Conservation (phyloP, 2,888 invertebrate species). For the Atethmia centrago region DNA sequence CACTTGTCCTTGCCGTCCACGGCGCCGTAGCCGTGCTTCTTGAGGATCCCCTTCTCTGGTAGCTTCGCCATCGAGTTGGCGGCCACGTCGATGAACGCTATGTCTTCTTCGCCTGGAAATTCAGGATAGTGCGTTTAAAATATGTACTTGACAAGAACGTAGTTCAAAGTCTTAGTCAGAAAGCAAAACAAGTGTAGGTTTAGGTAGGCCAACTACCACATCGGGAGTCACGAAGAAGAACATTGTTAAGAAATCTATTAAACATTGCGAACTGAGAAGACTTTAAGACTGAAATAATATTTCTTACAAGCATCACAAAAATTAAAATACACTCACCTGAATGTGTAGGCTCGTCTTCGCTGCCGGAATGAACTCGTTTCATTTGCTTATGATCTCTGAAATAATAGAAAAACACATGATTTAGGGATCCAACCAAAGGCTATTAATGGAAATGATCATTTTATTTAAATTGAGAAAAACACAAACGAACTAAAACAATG, state of each 20-base stretch:
- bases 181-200: background rate
- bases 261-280: background rate
- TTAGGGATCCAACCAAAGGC: background rate
- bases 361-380: constrained; percentile 94
- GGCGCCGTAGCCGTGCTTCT: constrained; percentile 96
- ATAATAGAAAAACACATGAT: constrained; percentile 35
- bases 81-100: constrained; percentile 95
- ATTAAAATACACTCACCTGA: constrained; percentile 91
- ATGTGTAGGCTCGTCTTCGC: constrained; percentile 94
- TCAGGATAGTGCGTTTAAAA: background rate
- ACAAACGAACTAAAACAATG: background rate
- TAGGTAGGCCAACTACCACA: background rate
- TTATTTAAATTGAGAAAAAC: background rate
- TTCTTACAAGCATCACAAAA: background rate
- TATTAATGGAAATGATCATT: background rate
- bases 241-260: background rate
- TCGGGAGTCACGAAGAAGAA: background rate
- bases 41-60: constrained; percentile 97
- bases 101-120: constrained; percentile 93
- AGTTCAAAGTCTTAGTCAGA: too few relatives aligned
- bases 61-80: constrained; percentile 94
- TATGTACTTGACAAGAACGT: background rate
- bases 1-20: constrained; percentile 94
- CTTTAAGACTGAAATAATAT: background rate
- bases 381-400: constrained; percentile 96